Conservation (phyloP, 2,797 vertebrate species). For the Myripristis jacobus region DNA sequence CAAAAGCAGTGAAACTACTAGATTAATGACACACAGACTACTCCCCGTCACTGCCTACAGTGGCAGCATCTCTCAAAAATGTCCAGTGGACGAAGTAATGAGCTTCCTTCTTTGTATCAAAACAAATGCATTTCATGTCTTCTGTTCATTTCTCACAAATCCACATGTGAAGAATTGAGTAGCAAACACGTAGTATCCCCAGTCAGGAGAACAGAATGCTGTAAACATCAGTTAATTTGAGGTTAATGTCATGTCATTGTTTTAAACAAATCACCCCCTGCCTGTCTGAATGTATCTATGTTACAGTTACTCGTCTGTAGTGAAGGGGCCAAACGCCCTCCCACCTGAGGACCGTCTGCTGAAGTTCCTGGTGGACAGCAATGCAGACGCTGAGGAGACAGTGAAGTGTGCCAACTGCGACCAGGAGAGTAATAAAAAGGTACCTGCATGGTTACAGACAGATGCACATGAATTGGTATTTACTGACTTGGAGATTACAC, state of each 20-base stretch:
- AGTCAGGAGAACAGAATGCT: background rate
- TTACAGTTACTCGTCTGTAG: conserved; percentile 65
- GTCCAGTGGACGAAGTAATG: no score
- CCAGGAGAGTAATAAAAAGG: conserved; percentile 73
- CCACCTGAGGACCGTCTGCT: conserved; percentile 87
- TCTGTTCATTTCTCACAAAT: background rate
- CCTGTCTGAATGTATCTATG: conserved; percentile 8
- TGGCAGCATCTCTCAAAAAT: no score
- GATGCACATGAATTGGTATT: background rate
- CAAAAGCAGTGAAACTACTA: no score
- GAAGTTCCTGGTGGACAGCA: conserved; percentile 90
- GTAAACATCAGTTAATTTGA: background rate
- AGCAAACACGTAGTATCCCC: background rate
- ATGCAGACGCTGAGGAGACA: conserved; percentile 66
- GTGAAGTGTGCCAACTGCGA: conserved; percentile 81
- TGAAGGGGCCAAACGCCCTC: conserved; percentile 71
- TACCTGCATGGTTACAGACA: conserved; percentile 11
- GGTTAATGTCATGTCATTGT: background rate
- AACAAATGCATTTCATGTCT: background rate
- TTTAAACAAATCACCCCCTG: background rate
- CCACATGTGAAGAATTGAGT: background rate
- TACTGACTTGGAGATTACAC: background rate
- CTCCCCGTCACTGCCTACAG: no score
- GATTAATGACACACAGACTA: no score
- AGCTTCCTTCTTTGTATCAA: background rate